Evolutionary conservation across 2,888 invertebrate genomes (phyloP), one percentile per base, ranked within the genome.

Genomic region (Sisyra nigra): DNA sequence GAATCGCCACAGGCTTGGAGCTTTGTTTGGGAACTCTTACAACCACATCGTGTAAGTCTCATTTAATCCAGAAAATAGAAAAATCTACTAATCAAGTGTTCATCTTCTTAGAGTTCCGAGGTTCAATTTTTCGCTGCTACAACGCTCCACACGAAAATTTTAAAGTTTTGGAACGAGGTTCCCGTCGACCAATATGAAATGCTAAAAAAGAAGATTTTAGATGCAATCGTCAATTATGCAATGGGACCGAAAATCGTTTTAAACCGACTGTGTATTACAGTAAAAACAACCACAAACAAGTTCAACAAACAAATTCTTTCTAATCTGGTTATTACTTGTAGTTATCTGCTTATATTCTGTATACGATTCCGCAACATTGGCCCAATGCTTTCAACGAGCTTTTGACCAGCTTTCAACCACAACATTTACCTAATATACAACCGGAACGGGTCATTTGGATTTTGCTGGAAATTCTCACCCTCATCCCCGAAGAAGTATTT

Each of bases 71-170:
- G 19, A 32, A 10, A 11, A n/a, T 31, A 37, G 35, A 36, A n/a
- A 31, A 10, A 38, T 30, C 36, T 9, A 10, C 11, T 33, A 42
- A 19, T 15, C 36, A 31, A 11, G 17, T 41, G 15, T 13, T 35
- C 13, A n/a, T n/a, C n/a, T n/a, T n/a, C n/a, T 37, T 59, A 89
- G 88, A 71, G 75, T 44, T 78, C 80, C 49, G 92, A 92, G 67
- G 83, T 91, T 29, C 92, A 93, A 62, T 93, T 89, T 65, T 94
- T 88, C 69, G 93, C 85, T 44, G 93, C 93, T 3, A 85, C 85
- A 39, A 89, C 89, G 18, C 62, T 94, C 15, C 86, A 93, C 55
- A 77, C 81, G 1, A 94, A 94, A 61, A 74, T 94, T 41, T 74
- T 86, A 52, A 80, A 86, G 56, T 80, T 79, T 56, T 93, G 89